Evolutionary conservation across 2,113 vertebrate genomes (phyloP).

Genomic region (Silurus glanis): DNA sequence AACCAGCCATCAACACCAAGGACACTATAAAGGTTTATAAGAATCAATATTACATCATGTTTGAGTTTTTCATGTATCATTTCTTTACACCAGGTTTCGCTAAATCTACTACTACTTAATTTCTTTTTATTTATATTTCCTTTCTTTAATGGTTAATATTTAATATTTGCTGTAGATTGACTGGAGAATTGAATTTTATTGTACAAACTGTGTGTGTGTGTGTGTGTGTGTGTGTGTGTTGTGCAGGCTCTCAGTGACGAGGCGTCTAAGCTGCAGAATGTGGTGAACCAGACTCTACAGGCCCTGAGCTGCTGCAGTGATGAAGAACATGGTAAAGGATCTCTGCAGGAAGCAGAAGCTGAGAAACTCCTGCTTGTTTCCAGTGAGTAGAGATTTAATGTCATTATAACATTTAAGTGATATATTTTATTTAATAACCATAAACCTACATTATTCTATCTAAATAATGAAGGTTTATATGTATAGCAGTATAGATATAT

Average conservation of each 20-base stretch:
- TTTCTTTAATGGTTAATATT: too few species aligned
- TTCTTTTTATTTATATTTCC: too few species aligned
- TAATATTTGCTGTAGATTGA: too few species aligned
- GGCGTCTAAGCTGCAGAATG: slow-evolving; percentile 68
- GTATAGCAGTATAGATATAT: too few species aligned
- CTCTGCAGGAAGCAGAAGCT: slow-evolving; percentile 77
- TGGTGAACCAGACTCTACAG: slow-evolving; percentile 76
- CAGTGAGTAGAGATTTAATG: slow-evolving; percentile 53
- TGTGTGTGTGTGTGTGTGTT: slow-evolving; percentile 2
- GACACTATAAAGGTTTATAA: slow-evolving; percentile 61
- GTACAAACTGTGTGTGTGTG: not conserved
- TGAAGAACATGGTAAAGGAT: slow-evolving; percentile 74
- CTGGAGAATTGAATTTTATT: too few species aligned
- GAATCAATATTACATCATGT: not conserved
- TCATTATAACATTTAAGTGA: not conserved
- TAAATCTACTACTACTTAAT: too few species aligned
- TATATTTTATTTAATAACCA: too few species aligned
- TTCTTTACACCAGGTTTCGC: not conserved
- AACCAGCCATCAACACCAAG: slow-evolving; percentile 58
- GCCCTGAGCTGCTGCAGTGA: slow-evolving; percentile 79
- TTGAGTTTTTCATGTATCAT: not conserved
- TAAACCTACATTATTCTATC: too few species aligned
- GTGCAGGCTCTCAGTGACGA: slow-evolving; percentile 71
- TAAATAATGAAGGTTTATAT: not conserved
- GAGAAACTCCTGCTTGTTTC: slow-evolving; percentile 78